Percentiles rank a stretch among this genome's conserved stretches.
Conservation (phyloP, 2,113 vertebrate genomes). For the Zosterops borbonicus region DNA sequence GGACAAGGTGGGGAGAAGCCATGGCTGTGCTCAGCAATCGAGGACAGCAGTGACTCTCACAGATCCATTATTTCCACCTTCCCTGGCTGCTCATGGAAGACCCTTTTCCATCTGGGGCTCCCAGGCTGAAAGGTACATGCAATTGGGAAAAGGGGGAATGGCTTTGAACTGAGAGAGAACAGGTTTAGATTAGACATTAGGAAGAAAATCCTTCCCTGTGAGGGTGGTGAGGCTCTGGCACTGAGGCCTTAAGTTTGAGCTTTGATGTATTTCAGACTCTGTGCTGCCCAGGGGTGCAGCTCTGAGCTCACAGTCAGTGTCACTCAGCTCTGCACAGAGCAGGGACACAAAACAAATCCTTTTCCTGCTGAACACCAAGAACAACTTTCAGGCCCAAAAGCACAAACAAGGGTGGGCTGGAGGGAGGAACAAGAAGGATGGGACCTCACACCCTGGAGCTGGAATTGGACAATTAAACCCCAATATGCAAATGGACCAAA, state of each 20-base stretch:
- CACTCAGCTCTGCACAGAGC: background rate
- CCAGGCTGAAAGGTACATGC: rapidly evolving
- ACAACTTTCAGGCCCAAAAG: background rate
- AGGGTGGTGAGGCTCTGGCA: background rate
- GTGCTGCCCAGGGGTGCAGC: background rate
- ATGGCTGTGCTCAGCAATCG: background rate
- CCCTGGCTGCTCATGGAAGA: background rate
- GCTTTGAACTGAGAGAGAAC: background rate
- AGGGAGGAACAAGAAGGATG: background rate
- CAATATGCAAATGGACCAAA: background rate
- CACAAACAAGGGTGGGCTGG: background rate
- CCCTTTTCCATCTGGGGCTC: background rate
- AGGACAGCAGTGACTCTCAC: rapidly evolving
- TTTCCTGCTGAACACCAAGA: background rate
- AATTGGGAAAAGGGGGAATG: background rate
- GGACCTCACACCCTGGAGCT: background rate
- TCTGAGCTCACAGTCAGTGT: background rate
- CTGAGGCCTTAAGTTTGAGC: too few species aligned
- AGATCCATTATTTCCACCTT: background rate
- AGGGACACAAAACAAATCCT: background rate
- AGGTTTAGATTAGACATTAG: background rate
- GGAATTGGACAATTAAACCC: background rate
- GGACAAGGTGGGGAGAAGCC: background rate
- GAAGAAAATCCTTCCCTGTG: background rate
- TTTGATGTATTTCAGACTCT: background rate